Conservation (phyloP, 2,888 invertebrate species). For the Melangyna quadrimaculata region DNA sequence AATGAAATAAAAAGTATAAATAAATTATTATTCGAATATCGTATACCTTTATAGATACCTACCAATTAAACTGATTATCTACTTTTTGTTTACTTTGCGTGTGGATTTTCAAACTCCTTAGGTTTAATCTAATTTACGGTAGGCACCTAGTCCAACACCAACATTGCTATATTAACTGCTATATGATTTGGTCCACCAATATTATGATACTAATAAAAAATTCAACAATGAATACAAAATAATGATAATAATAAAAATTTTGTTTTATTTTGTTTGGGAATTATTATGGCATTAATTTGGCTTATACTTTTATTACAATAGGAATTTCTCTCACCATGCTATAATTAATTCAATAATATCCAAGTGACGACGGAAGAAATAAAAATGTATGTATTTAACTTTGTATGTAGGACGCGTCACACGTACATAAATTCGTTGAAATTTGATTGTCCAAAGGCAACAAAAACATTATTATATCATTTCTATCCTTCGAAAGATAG, state of each 20-base stretch:
- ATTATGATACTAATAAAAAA: neutral
- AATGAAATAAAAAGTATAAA: neutral
- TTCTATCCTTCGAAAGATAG: no score
- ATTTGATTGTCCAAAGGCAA: neutral
- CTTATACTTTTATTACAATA: neutral
- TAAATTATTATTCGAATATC: neutral
- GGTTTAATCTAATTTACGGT: neutral
- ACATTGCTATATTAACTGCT: neutral
- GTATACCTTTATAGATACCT: no score
- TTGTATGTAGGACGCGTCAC: no score
- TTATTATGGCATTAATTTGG: neutral
- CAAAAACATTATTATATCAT: neutral
- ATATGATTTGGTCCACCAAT: neutral
- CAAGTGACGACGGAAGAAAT: neutral
- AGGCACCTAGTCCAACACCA: neutral
- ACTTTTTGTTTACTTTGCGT: neutral
- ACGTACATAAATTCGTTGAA: neutral
- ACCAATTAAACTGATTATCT: neutral
- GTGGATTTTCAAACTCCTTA: neutral
- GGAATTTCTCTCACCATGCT: neutral
- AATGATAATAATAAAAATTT: neutral
- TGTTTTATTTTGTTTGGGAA: neutral
- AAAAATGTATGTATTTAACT: no score
- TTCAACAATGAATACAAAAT: slow-evolving; percentile 4
- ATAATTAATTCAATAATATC: neutral